Percentiles rank a stretch among this genome's conserved stretches.
phyloP scores from a whole-genome alignment of 2,888 invertebrate genomes.

The Copidosoma aretas region DNA sequence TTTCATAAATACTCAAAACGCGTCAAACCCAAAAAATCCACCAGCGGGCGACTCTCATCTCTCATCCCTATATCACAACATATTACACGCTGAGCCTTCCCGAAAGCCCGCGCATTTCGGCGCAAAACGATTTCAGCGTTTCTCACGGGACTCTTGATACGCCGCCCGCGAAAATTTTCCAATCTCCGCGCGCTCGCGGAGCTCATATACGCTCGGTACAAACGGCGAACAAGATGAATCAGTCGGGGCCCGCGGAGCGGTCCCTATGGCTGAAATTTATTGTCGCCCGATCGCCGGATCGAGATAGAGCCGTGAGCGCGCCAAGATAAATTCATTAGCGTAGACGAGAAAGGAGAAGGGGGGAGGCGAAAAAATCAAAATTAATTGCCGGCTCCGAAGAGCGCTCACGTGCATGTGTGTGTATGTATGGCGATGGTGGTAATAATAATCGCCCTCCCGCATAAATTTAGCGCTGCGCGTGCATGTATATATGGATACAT shows the following conservation, averaged over 20 bases:
- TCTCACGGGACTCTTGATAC: background rate
- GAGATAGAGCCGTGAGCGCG: slow-evolving; percentile 13
- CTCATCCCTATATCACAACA: too few relatives aligned
- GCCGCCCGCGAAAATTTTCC: background rate
- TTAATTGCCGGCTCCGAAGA: too few relatives aligned
- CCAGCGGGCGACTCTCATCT: too few relatives aligned
- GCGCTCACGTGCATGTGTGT: too few relatives aligned
- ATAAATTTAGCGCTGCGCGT: too few relatives aligned
- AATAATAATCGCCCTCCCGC: too few relatives aligned
- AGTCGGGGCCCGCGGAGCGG: slow-evolving; percentile 8
- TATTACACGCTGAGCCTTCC: too few relatives aligned
- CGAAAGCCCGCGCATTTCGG: background rate
- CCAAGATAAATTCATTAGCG: slow-evolving; percentile 36
- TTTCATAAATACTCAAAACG: too few relatives aligned
- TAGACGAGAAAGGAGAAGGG: background rate
- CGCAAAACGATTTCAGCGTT: background rate
- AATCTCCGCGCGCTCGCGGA: background rate
- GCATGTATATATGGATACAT: too few relatives aligned
- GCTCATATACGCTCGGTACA: background rate
- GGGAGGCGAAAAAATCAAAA: background rate
- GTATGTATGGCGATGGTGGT: too few relatives aligned
- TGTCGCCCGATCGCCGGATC: slow-evolving; percentile 25
- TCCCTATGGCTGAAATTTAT: slow-evolving; percentile 31
- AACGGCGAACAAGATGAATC: slow-evolving; percentile 29
- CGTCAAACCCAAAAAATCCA: too few relatives aligned